phyloP scores from a whole-genome alignment of 2,888 invertebrate genomes.

The Entomobrya proxima region DNA sequence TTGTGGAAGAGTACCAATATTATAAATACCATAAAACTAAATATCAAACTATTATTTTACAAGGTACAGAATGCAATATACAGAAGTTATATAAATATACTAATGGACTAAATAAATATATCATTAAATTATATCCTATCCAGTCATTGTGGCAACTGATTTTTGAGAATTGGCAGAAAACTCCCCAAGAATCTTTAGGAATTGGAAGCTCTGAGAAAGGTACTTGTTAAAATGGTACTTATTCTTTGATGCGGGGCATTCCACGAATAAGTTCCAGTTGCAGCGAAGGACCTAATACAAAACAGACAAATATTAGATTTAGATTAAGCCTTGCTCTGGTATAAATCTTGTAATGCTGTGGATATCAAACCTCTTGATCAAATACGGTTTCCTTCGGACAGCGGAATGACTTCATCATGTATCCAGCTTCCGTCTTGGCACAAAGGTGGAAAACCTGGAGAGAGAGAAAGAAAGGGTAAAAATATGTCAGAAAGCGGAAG shows the following conservation, averaged over 20 bases:
- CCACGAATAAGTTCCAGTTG: constrained; percentile 96
- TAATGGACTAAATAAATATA: neutral
- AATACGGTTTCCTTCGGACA: constrained; percentile 94
- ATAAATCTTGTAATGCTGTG: too few species aligned
- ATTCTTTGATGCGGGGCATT: constrained; percentile 88
- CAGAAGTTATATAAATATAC: neutral
- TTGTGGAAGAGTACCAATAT: too few species aligned
- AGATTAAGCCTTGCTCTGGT: too few species aligned
- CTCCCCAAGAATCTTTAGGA: constrained; percentile 93
- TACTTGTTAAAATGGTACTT: constrained; percentile 93
- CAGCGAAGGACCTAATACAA: constrained; percentile 86
- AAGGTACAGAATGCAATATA: too few species aligned
- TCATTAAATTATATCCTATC: constrained; percentile 43
- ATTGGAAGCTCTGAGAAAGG: constrained; percentile 92
- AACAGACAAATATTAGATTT: neutral
- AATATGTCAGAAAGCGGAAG: neutral
- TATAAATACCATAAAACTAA: too few species aligned
- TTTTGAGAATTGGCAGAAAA: constrained; percentile 82
- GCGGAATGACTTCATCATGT: constrained; percentile 93
- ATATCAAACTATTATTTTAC: too few species aligned
- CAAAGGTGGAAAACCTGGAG: constrained; percentile 92
- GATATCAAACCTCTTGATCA: constrained; percentile 88
- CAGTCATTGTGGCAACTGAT: constrained; percentile 65
- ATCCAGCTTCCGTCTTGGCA: constrained; percentile 90
- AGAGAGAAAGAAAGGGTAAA: constrained; percentile 73